Evolutionary conservation across 2,113 vertebrate genomes (phyloP), one percentile per base, ranked within the genome.

Genomic region (Bubalus kerabau): DNA sequence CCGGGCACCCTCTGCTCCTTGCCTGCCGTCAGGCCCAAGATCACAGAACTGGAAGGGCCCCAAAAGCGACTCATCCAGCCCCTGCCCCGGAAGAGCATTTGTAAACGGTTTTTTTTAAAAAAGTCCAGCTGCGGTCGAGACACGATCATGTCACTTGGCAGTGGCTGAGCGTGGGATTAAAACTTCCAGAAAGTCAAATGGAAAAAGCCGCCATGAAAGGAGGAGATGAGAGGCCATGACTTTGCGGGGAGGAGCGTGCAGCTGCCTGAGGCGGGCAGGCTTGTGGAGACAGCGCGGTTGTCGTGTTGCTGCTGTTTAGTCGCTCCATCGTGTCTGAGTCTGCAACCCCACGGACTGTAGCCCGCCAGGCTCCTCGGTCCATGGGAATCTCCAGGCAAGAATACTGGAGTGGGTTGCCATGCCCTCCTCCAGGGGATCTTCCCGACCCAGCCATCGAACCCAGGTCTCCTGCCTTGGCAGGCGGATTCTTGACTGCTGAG

Each of bases 281-380:
- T 15, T 56, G 24, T 12, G 36, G 0, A 17, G 64, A 17, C 36
- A 0, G 16, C 3, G 17, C 1, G 6, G 46, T 0, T 19, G 28
- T 2, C 5, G 0, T 6, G 36, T 2, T 1, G 36, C 2, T 13
- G 36, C 67, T 6, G 11, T 14, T 6, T 0, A 24, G 11, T 6
- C 2, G 2, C 23, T 23, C 5, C 7, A 11, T 7, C 3, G 36
- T 26, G 21, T 24, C 36, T 3, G 1, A 26, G 6, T 14, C 36
- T 3, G 36, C 3, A 6, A 7, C 71, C 71, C 71, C 71, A 1
- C 1, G 12, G 71, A 74, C 71, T 6, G 36, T 3, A 43, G 21
- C 36, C 71, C 36, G 0, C 71, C 1, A 2, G 71, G 71, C 71
- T 14, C 21, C 71, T 14, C 11, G 6, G 71, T 43, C 36, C 71